Percentiles rank a stretch among this genome's conserved stretches.
Evolutionary conservation across 2,888 invertebrate species (phyloP).

Genomic region (Hesperia comma): DNA sequence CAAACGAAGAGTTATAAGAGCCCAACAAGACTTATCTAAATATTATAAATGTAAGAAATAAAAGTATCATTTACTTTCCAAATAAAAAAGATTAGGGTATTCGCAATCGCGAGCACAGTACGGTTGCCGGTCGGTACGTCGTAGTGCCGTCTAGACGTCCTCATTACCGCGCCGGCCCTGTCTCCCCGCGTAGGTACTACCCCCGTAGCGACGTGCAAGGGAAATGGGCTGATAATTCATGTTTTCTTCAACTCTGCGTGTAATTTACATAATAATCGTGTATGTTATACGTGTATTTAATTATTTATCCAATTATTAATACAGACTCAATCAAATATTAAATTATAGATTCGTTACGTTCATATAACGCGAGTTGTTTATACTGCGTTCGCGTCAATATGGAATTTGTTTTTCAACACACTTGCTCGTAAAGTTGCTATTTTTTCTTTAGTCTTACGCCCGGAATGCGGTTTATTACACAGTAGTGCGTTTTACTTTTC

Average conservation of each 20-base stretch:
- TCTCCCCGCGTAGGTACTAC: constrained; percentile 46
- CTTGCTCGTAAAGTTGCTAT: too few species aligned
- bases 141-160: constrained; percentile 74
- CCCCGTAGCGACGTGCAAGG: constrained; percentile 59
- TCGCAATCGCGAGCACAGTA: constrained; percentile 55
- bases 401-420: too few species aligned
- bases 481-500: too few species aligned
- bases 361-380: too few species aligned
- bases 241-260: constrained; percentile 40
- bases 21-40: too few species aligned
- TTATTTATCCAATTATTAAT: neutral
- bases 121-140: constrained; percentile 49
- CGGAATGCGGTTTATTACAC: too few species aligned
- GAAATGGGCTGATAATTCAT: constrained; percentile 65
- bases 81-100: constrained; percentile 2
- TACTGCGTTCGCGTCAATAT: too few species aligned
- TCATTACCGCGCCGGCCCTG: constrained; percentile 58
- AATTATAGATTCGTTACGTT: too few species aligned
- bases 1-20: too few species aligned
- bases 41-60: neutral
- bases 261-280: neutral
- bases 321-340: too few species aligned
- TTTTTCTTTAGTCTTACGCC: too few species aligned
- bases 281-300: too few species aligned
- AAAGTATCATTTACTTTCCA: neutral